phyloP scores from a whole-genome alignment of 2,113 vertebrate species.

The Pelobates fuscus region DNA sequence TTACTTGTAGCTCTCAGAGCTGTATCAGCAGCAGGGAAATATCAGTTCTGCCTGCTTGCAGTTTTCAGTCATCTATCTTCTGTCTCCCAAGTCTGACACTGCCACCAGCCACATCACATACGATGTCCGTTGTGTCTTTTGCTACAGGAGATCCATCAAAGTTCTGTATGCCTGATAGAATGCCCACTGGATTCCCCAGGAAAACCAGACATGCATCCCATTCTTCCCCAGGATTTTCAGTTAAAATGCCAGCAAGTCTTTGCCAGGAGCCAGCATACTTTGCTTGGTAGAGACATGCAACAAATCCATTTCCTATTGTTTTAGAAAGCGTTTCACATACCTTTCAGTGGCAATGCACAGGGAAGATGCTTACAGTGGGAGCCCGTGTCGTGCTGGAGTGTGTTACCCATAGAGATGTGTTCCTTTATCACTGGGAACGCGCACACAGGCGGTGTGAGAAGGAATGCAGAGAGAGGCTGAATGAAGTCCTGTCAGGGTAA shows the following conservation, averaged over 20 bases:
- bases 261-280: background rate
- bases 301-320: background rate
- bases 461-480: no score
- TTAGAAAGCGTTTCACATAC: background rate
- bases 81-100: slow-evolving; percentile 17
- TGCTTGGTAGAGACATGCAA: background rate
- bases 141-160: slow-evolving; percentile 14
- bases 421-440: no score
- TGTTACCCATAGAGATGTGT: no score
- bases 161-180: background rate
- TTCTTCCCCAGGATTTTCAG: background rate
- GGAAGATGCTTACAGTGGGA: background rate
- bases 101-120: slow-evolving; percentile 17
- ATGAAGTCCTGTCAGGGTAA: no score
- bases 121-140: slow-evolving; percentile 8
- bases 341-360: background rate
- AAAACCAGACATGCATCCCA: background rate
- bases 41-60: slow-evolving; percentile 23
- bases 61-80: slow-evolving; percentile 6
- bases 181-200: background rate
- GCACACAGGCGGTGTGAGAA: no score
- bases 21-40: slow-evolving; percentile 19
- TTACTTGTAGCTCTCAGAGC: slow-evolving; percentile 66
- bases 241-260: slow-evolving; percentile 1
- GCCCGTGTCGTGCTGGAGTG: no score